Conservation (phyloP, 2,888 invertebrate species). For the Apamea sordens region DNA sequence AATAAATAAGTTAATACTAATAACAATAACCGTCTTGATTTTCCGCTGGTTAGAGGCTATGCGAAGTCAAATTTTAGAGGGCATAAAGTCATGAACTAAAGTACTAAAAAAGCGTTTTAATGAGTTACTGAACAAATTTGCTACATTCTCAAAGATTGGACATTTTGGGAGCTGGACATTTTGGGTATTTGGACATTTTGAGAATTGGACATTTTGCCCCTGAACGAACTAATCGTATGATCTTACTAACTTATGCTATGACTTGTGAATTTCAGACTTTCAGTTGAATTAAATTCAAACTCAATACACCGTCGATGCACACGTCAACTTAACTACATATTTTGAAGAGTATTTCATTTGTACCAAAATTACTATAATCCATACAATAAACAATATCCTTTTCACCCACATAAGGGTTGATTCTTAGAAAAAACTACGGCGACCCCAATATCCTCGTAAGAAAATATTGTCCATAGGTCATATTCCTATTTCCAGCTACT, state of each 20-base stretch:
- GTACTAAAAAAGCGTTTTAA: too few species aligned
- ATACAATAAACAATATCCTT: not conserved
- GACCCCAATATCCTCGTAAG: not conserved
- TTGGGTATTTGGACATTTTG: too few species aligned
- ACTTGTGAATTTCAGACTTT: not conserved
- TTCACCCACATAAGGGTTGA: not conserved
- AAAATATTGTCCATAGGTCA: not conserved
- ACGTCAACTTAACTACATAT: not conserved
- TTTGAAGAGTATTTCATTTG: not conserved
- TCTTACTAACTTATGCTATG: not conserved
- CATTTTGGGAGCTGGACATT: too few species aligned
- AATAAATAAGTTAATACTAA: too few species aligned
- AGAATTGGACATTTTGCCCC: too few species aligned
- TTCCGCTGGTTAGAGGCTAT: too few species aligned
- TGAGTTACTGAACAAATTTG: too few species aligned
- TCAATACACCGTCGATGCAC: not conserved
- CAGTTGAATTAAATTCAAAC: not conserved
- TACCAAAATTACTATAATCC: not conserved
- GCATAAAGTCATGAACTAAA: too few species aligned
- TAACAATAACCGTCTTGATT: too few species aligned
- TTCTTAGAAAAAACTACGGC: not conserved
- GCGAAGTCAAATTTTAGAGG: too few species aligned
- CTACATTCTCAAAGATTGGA: too few species aligned
- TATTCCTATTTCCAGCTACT: slow-evolving; percentile 5
- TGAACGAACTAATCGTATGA: not conserved